Base-by-base conservation (phyloP, 1,140 invertebrate genomes). In the Aethina tumida region DNA sequence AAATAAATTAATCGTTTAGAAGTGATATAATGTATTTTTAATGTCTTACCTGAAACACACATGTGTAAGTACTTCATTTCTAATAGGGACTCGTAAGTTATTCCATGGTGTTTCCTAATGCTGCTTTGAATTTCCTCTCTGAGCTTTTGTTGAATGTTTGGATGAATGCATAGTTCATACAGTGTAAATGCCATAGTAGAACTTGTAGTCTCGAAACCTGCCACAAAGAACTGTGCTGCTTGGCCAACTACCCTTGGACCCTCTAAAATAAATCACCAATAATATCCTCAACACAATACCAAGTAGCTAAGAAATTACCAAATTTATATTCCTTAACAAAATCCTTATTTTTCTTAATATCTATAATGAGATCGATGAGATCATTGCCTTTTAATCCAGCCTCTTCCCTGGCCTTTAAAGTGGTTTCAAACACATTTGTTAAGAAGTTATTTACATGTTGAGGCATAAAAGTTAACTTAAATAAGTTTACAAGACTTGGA, bases 181-280 rank as follows among this genome's bases (percentile, higher is more conserved):
- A 81, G 51, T 7, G 70, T 64, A 49, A 77, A 81, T 0, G 72
- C 60, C 35, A 89, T 73, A 0, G 76, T 69, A 5, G 74, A 74
- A 0, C 80, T 77, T 0, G 44, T 47, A 0, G 76, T 78, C 51
- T 80, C 77, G 45, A 73, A 81, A 2, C 77, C 79, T 32, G 67
- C 78, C 5, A 67, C 40, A 43, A 77, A 74, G 43, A 82, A 80
- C 4, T 74, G 33, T 0, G 74, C 54, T 2, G 68, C 66, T 50
- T 79, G 73, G 0, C 70, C 68, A 1, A 69, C 47, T 4, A 81
- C 59, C 45, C 70, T 66, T 15, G 68, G 63, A 1, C 63, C 65
- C 25, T 54, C 50, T 48, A 27, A 25, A 46, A 48, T n/a, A n/a
- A n/a, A n/a, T n/a, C n/a, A n/a, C n/a, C n/a, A n/a, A n/a, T n/a